phyloP scores from a whole-genome alignment of 2,113 vertebrate species.

The Peromyscus californicus region DNA sequence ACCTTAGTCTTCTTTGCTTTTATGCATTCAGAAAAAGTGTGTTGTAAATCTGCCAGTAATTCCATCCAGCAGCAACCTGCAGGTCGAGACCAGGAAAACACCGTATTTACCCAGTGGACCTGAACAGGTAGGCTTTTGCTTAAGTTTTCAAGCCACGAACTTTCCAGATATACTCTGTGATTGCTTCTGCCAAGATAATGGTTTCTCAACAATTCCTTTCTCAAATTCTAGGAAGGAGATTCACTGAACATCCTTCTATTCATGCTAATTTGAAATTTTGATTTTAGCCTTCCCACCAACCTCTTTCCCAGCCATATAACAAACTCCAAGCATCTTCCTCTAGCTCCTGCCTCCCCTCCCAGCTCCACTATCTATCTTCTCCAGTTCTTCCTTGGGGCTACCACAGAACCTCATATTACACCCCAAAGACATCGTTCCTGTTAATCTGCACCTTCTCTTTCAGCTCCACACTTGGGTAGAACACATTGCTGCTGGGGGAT shows the following conservation, averaged over 20 bases:
- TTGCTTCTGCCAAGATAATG: slow-evolving; percentile 1
- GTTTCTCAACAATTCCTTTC: slow-evolving; percentile 21
- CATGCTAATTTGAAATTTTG: not conserved
- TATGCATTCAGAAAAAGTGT: not conserved
- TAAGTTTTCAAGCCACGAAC: not conserved
- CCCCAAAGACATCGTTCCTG: not conserved
- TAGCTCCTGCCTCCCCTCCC: not conserved
- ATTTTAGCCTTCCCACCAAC: not conserved
- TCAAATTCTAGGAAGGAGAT: not conserved
- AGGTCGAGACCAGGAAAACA: not conserved
- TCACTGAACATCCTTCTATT: not conserved
- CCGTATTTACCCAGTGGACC: not conserved
- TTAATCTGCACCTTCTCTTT: not conserved
- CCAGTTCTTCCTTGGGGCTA: not conserved
- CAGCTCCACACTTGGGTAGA: not conserved
- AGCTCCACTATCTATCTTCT: not conserved
- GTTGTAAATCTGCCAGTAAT: not conserved
- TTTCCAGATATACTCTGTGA: not conserved
- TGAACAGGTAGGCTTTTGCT: not conserved
- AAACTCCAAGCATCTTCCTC: not conserved
- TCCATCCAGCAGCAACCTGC: not conserved
- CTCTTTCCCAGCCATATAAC: not conserved
- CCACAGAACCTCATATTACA: not conserved
- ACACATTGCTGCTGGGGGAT: too few species aligned
- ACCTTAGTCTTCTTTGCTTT: not conserved